Base-by-base conservation (phyloP, 2,888 invertebrate species). In the Pterostichus niger region DNA sequence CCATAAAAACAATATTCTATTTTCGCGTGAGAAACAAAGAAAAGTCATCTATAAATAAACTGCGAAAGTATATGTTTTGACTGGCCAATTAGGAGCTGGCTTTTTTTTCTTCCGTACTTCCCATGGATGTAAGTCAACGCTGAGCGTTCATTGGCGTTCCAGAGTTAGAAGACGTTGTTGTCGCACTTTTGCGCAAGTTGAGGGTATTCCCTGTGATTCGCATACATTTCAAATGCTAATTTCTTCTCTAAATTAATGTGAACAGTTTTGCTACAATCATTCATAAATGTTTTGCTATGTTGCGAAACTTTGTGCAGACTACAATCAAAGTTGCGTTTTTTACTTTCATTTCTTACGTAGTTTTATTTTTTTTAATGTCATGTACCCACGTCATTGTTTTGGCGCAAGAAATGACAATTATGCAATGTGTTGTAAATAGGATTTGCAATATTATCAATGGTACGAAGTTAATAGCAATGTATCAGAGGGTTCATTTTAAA, bases 101-200 rank as follows among this genome's bases (percentile, higher is more conserved):
- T 71, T 31, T 52, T 61, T 61, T 64, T 64, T 64, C 64, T 35
- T 59, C 59, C 68, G 68, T 71, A 71, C 68, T 71, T 71, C 68
- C 68, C 68, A 40, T 3, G 56, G 17, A 71, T 64, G 17, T 44
- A 40, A 17, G 17, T 15, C 68, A 44, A 35, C 6, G 6, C 11
- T 11, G 6, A 31, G 31, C 24, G 24, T 59, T 59, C 24, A 59
- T 59, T 59, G 59, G 59, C 31, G 6, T 13, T 13, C 15, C 68
- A 13, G 17, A 9, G 2, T 15, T 40, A 11, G 35, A 13, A 11
- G 61, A 33, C 10, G 31, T n/a, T 61, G 13, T 15, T 15, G 68
- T 7, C 15, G 11, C 10, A 17, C 13, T 40, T 71, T 71, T 71
- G 17, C 68, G 68, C 44, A 71, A 71, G 68, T 5, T 0, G 7